Base-by-base conservation (phyloP, 2,888 invertebrate species). In the Zootermopsis nevadensis region DNA sequence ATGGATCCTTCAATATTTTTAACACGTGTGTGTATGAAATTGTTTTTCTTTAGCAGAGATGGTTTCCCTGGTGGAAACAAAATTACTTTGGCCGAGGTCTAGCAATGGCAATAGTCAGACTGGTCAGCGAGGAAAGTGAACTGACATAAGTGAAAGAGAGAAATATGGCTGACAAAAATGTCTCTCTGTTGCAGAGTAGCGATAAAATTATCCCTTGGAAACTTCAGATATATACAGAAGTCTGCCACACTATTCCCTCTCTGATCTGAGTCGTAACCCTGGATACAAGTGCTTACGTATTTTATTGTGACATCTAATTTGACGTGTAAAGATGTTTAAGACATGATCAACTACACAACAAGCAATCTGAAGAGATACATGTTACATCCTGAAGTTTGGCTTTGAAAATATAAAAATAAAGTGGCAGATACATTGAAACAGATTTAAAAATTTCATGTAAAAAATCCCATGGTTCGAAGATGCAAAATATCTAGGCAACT, bases 71-170 rank as follows among this genome's bases (percentile, higher is more conserved):
- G 31, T 15, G 69, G 69, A 69, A 30, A 22, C 33, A 69, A 69
- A 69, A 69, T 69, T 19, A 69, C 69, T 33, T 69, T 69, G 69
- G 22, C 33, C 69, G 69, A 69, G 69, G 33, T 24, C 69, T 69
- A 15, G 69, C 27, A 31, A 33, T 33, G 22, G 69, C 48, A 7
- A 15, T 19, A 60, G 27, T 60, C 27, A 27, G 69, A 69, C 31
- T 77, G 77, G 77, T 55, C 77, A 77, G 77, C 33, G 55, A 55
- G 77, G 77, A 77, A 55, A 77, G 55, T 77, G 77, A 31, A 19
- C 55, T 33, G 77, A 55, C 53, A 77, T 77, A 33, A 38, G 30
- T 24, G 69, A 8, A 48, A 30, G 48, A 48, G 48, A 77, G 48
- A n/a, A 22, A 35, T 15, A 76, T 22, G 31, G 27, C 38, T 42